Base-by-base conservation (phyloP, 2,113 vertebrate species). In the Astur gentilis region DNA sequence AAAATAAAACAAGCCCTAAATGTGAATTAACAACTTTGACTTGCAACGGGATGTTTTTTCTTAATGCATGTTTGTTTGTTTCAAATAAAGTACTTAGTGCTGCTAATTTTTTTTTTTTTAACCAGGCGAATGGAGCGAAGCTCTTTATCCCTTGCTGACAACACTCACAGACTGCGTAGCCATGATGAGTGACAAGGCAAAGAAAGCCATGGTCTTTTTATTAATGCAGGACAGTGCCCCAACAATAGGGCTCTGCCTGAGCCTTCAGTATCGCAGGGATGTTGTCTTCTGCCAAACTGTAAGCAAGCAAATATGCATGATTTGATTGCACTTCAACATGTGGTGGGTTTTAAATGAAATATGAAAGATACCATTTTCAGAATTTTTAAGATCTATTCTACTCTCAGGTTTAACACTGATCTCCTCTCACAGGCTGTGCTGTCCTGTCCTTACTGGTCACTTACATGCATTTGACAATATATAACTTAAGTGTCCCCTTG, bases 201-300 rank as follows among this genome's bases (percentile, higher is more conserved):
- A 99, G 96, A 99, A 98, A 97, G 99, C 99, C 34, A 99, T 99
- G 99, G 99, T 99, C 67, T 99, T 99, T 96, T 98, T 99, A 91
- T 98, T 99, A 69, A 99, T 99, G 99, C 99, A 99, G 98, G 99
- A 99, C 98, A 98, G 98, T 7, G 99, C 99, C 4, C 99, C 99
- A 0, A 99, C 99, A 50, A 99, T 99, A 50, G 98, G 98, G 92
- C 98, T 99, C 90, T 99, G 99, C 96, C 98, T 99, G 88, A 98
- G 98, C 42, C 98, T 99, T 96, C 99, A 99, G 97, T 99, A 99
- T 95, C 99, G 99, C 96, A 98, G 99, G 4, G 99, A 99, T 23
- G 99, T 99, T 54, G 99, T 99, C 98, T 99, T 99, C 98, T 99
- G 99, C 97, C 99, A 99, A 95, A 99, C 99, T 29, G 99, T 99